These are phyloP conservation scores for Orius insidiosus DNA, from an alignment of 1,140 invertebrate genomes.

Conservation along the genomic window DNA sequence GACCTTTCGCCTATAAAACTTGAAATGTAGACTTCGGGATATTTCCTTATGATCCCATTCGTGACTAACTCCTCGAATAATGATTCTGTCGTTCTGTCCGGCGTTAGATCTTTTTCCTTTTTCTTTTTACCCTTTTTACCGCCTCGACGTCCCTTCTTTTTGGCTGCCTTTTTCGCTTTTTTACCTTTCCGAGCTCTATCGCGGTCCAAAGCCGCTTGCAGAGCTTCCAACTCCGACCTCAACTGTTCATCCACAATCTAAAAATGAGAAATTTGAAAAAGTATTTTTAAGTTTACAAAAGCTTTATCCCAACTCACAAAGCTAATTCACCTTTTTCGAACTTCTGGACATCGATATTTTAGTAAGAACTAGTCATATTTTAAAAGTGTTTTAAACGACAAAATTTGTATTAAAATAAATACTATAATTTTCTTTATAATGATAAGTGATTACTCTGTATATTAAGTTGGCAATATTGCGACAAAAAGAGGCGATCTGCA, in stretches of 20 bases:
- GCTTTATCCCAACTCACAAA: no score
- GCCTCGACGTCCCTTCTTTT: conserved; percentile 57
- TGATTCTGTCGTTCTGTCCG: conserved; percentile 74
- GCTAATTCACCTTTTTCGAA: no score
- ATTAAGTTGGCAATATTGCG: no score
- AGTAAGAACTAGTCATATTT: no score
- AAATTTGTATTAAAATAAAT: no score
- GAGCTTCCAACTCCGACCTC: conserved; percentile 59
- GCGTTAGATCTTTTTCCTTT: conserved; percentile 90
- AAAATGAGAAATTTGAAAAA: neutral
- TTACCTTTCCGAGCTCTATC: conserved; percentile 49
- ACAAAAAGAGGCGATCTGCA: no score
- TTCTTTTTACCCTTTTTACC: conserved; percentile 80
- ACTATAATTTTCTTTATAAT: no score
- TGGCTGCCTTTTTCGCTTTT: conserved; percentile 57
- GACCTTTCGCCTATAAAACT: conserved; percentile 71
- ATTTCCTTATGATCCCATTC: conserved; percentile 74
- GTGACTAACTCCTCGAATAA: conserved; percentile 80
- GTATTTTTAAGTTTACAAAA: no score
- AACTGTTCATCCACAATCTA: conserved; percentile 65
- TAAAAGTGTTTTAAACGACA: no score
- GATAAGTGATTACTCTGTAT: no score
- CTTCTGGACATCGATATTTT: no score
- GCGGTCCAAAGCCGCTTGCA: conserved; percentile 39
- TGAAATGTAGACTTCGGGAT: conserved; percentile 47